These are phyloP conservation scores for Nyctalus aviator DNA, from an alignment of 2,797 vertebrate species.

Conservation along the genomic window DNA sequence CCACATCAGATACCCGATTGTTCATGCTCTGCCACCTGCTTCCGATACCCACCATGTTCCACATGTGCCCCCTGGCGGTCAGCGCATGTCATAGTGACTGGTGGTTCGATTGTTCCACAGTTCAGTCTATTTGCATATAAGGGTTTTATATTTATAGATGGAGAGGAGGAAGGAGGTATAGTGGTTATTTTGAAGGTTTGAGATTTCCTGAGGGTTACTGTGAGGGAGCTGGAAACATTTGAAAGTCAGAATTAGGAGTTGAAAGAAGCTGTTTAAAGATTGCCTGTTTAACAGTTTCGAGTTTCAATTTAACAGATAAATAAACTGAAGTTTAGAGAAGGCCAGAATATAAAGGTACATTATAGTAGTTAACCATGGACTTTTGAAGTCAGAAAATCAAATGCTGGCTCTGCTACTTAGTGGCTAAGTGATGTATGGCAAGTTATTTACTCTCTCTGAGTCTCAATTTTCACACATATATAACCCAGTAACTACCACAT, in stretches of 20 bases:
- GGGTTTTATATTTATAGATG: no score
- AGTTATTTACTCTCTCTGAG: neutral
- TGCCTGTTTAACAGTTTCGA: neutral
- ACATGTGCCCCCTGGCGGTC: no score
- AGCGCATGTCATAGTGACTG: fast-evolving
- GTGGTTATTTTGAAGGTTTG: neutral
- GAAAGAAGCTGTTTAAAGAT: neutral
- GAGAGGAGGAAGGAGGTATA: fast-evolving
- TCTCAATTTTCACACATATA: conserved; percentile 18
- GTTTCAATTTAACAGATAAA: neutral
- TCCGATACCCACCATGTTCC: no score
- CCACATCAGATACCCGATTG: no score
- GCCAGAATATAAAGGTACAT: neutral
- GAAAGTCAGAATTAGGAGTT: neutral
- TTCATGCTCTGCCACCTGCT: no score
- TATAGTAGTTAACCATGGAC: neutral
- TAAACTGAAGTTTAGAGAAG: neutral
- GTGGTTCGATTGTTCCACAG: no score
- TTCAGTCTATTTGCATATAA: no score
- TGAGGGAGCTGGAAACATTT: neutral
- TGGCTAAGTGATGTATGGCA: neutral
- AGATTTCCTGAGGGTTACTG: neutral
- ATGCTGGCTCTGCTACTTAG: neutral
- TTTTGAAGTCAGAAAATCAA: neutral
- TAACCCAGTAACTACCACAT: neutral